A percentile compares a stretch with the other conserved stretches of the same genome.
Evolutionary conservation across 2,113 vertebrate species (phyloP).

Genomic region (Loxodonta africana): DNA sequence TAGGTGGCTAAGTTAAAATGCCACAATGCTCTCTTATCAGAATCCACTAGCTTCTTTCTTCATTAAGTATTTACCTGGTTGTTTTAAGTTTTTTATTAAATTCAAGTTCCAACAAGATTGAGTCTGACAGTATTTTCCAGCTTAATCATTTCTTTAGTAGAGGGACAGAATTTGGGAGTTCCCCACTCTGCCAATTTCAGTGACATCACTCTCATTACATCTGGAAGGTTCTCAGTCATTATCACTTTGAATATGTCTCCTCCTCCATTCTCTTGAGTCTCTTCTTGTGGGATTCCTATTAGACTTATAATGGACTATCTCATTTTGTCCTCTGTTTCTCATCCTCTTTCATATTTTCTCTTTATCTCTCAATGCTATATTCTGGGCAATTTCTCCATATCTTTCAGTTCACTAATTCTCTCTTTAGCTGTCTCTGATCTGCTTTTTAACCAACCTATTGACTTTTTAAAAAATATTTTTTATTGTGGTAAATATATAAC

Average conservation of each 20-base stretch:
- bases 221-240: neutral
- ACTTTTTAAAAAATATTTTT: neutral
- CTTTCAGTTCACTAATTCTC: neutral
- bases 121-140: neutral
- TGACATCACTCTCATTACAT: neutral
- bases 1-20: neutral
- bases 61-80: neutral
- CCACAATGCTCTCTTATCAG: neutral
- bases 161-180: conserved; percentile 7
- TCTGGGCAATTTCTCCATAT: neutral
- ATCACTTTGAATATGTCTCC: neutral
- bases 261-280: neutral
- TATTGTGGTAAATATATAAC: neutral
- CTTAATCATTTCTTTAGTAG: neutral
- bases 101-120: conserved; percentile 6
- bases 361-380: neutral
- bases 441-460: conserved; percentile 16
- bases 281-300: neutral
- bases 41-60: conserved; percentile 42
- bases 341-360: conserved; percentile 3
- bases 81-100: neutral
- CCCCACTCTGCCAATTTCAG: neutral
- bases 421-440: neutral
- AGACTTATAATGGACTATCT: neutral
- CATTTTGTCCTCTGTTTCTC: neutral